Evolutionary conservation across 2,797 vertebrate genomes (phyloP), one percentile per base, ranked within the genome.

Genomic region (Tamandua tetradactyla): DNA sequence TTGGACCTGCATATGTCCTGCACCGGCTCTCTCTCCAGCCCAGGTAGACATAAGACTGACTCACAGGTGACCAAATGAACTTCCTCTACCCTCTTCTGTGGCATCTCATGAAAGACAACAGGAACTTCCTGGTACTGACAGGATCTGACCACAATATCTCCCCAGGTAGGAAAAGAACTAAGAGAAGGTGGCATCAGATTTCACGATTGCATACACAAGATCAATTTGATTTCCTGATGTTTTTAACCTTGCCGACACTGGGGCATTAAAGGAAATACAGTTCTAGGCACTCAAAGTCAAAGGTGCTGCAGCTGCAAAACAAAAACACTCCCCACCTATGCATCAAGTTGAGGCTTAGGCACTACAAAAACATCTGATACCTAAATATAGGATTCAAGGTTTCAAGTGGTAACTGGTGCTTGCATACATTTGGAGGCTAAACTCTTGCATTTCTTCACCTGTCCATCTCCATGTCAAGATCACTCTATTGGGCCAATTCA

Each of bases 151-250:
- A 0, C 14, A 42, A 55, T 1, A 22, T 23, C 76, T 87, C 84
- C 59, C 83, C 66, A 40, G 62, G 18, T 1, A 59, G 68, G 88
- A 90, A 86, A 40, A 94, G 64, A 52, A 68, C 79, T 64, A 87
- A 44, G 61, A 68, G 76, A 81, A 93, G 78, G 93, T 5, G 49
- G 61, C 78, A 85, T 92, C 72, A 15, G 22, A 79, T 96, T 93
- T 84, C 83, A 87, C 68, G 87, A 87, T 82, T 78, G 55, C 91
- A 79, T 23, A 66, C 13, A 64, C 0, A 4, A 96, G 80, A 90
- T 94, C 91, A 20, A 61, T 87, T 74, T 59, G 62, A 74, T 55
- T 93, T 92, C 89, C 83, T 85, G 52, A 22, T 35, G 57, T 74
- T 59, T 89, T 69, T 72, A 61, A 61, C 44, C 37, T 93, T 81